A percentile compares a stretch with the other conserved stretches of the same genome.
Conservation (phyloP, 2,888 invertebrate species). For the Thumatha senex region DNA sequence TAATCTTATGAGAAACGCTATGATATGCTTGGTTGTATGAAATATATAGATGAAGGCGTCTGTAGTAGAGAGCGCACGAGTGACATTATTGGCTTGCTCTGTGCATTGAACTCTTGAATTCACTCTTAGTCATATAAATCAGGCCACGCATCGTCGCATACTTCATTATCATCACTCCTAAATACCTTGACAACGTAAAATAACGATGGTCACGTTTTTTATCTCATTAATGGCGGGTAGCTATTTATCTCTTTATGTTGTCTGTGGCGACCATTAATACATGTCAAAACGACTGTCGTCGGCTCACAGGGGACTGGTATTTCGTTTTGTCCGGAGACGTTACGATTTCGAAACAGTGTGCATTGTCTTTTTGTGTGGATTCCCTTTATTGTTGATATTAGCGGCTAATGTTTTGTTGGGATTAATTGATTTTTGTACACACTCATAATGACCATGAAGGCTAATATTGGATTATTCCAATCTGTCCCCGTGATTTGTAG, state of each 20-base stretch:
- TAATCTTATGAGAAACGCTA: too few relatives aligned
- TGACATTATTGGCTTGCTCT: too few relatives aligned
- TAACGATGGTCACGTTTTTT: constrained; percentile 62
- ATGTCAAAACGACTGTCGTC: constrained; percentile 62
- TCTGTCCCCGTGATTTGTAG: neutral
- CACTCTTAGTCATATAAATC: constrained; percentile 1
- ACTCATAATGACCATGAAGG: neutral
- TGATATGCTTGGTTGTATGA: too few relatives aligned
- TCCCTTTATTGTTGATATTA: constrained; percentile 29
- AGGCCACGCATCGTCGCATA: constrained; percentile 17
- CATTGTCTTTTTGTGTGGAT: constrained; percentile 37
- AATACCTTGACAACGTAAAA: constrained; percentile 51
- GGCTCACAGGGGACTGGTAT: constrained; percentile 44
- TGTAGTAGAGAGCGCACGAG: too few relatives aligned
- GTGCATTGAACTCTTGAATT: too few relatives aligned
- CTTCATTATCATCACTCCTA: constrained; percentile 33
- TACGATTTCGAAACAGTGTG: constrained; percentile 51
- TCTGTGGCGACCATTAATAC: constrained; percentile 68
- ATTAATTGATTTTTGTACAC: constrained; percentile 15
- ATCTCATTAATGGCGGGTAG: constrained; percentile 70
- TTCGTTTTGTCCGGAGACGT: constrained; percentile 49
- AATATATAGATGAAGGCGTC: too few relatives aligned
- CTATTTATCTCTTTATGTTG: constrained; percentile 71
- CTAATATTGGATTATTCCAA: neutral
- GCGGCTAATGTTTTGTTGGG: constrained; percentile 24